Conservation (phyloP, 1,140 invertebrate species). For the Elymnias hypermnestra region DNA sequence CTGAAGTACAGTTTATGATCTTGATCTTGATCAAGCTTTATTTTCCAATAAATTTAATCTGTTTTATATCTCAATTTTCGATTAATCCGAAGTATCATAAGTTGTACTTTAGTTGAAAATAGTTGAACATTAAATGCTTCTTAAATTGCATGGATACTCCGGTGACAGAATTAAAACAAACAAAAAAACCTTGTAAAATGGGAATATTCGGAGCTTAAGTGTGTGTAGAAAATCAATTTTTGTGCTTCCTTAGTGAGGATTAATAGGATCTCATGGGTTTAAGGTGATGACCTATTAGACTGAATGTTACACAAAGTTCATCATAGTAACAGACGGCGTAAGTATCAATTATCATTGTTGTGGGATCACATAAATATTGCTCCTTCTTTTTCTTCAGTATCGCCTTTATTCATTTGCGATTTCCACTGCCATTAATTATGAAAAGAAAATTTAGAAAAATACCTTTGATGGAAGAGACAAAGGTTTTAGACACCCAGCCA, state of each 20-base stretch:
- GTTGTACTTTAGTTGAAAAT: conserved; percentile 24
- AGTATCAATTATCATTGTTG: conserved; percentile 60
- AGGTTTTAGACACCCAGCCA: too few species aligned
- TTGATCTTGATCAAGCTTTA: too few species aligned
- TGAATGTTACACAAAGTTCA: conserved; percentile 34
- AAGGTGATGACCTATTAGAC: conserved; percentile 34
- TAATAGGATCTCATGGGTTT: conserved; percentile 44
- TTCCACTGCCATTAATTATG: conserved; percentile 34
- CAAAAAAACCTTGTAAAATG: conserved; percentile 38
- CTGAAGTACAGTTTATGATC: conserved; percentile 3
- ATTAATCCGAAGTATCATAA: conserved; percentile 3
- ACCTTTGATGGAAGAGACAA: not conserved
- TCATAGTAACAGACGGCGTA: conserved; percentile 42
- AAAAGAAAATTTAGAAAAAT: too few species aligned
- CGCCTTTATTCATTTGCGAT: conserved; percentile 34
- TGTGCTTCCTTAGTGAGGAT: conserved; percentile 40
- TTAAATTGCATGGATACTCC: conserved; percentile 55
- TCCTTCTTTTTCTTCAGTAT: conserved; percentile 44
- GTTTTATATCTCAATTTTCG: too few species aligned
- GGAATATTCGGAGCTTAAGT: conserved; percentile 27
- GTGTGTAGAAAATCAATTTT: conserved; percentile 25
- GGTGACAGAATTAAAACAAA: conserved; percentile 45
- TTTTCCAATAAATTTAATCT: too few species aligned
- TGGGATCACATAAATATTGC: conserved; percentile 48
- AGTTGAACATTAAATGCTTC: conserved; percentile 32